These are phyloP conservation scores for Pachycephala philippinensis DNA, from an alignment of 2,113 vertebrate genomes.

Conservation along the genomic window DNA sequence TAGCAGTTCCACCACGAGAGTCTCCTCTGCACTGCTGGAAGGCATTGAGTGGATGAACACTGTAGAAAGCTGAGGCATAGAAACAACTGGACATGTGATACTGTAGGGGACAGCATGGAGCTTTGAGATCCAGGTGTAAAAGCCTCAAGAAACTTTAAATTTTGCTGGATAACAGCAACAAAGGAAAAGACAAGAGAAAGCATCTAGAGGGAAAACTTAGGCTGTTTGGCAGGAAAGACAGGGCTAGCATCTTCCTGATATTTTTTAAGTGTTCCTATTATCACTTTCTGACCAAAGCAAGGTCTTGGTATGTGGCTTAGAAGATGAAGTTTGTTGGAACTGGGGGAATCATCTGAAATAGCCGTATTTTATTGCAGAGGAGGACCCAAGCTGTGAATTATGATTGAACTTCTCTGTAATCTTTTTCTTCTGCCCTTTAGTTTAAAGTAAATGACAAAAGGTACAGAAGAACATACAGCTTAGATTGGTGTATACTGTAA, in stretches of 20 bases:
- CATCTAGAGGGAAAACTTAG: not conserved
- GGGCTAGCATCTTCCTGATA: not conserved
- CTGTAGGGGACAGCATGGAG: not conserved
- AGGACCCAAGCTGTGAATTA: not conserved
- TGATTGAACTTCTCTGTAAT: not conserved
- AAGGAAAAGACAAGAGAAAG: not conserved
- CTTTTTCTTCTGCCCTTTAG: not conserved
- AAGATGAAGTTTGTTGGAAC: not conserved
- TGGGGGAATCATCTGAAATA: not conserved
- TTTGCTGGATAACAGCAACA: not conserved
- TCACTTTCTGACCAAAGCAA: not conserved
- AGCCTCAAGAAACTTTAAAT: not conserved
- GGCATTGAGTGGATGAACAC: not conserved
- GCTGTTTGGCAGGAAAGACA: not conserved
- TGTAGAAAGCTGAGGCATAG: not conserved
- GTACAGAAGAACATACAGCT: not conserved
- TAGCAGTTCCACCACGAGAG: not conserved
- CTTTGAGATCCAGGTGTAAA: not conserved
- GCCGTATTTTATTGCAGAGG: not conserved
- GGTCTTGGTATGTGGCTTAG: not conserved
- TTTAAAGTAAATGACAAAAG: not conserved
- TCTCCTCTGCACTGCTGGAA: not conserved
- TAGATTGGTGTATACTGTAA: not conserved
- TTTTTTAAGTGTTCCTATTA: not conserved
- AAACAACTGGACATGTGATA: not conserved